Percentiles rank a stretch among this genome's conserved stretches.
Conservation (phyloP, 2,888 invertebrate species). For the Xestia c-nigrum region DNA sequence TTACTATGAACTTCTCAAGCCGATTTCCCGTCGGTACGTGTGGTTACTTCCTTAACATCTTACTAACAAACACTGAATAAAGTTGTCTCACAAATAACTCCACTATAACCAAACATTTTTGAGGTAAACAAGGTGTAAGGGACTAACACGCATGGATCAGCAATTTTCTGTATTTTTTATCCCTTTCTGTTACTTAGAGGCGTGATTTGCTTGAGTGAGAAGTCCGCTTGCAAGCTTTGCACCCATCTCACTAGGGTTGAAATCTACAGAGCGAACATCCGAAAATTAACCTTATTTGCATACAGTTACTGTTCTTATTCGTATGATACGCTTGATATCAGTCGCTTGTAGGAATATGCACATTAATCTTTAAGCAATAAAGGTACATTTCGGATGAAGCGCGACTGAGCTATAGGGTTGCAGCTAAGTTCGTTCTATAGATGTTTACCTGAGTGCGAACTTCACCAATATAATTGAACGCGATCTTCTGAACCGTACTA, state of each 20-base stretch:
- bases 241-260: not conserved
- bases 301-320: not conserved
- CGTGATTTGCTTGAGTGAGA: constrained; percentile 8
- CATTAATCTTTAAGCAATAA: not conserved
- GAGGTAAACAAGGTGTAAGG: not conserved
- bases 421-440: not conserved
- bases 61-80: constrained; percentile 38
- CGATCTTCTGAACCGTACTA: no score
- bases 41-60: constrained; percentile 5
- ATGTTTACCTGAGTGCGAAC: not conserved
- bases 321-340: not conserved
- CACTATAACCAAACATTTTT: not conserved
- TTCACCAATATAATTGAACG: not conserved
- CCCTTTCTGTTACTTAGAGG: constrained; percentile 12
- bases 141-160: constrained; percentile 25
- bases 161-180: constrained; percentile 6
- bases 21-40: not conserved
- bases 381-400: not conserved
- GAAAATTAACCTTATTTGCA: not conserved
- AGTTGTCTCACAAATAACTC: not conserved
- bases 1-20: not conserved
- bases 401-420: not conserved
- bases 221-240: constrained; percentile 12
- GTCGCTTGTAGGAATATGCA: not conserved
- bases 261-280: not conserved